A percentile compares a stretch with the other conserved stretches of the same genome.
These are phyloP conservation scores for Liparis tanakae DNA, from an alignment of 2,797 vertebrate species.

Conservation along the genomic window DNA sequence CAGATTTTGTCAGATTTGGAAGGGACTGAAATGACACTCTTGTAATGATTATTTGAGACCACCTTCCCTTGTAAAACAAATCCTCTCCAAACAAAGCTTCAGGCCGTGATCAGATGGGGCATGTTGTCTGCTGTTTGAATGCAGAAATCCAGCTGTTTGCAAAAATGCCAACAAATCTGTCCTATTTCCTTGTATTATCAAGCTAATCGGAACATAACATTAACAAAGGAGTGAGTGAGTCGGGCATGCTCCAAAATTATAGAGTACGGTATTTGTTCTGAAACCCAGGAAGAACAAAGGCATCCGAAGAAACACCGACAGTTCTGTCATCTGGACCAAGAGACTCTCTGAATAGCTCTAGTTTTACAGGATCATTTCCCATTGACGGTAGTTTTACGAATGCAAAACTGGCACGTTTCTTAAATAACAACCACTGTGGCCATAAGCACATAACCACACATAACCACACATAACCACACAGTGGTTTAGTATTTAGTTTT, in stretches of 20 bases:
- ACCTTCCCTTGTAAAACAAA: slow-evolving; percentile 33
- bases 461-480: too few species aligned
- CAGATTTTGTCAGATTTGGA: slow-evolving; percentile 3
- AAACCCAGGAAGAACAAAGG: slow-evolving; percentile 23
- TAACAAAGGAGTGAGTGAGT: slow-evolving; percentile 19
- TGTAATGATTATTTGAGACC: slow-evolving; percentile 26
- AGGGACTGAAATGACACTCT: slow-evolving; percentile 6
- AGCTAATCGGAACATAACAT: slow-evolving; percentile 25
- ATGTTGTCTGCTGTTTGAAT: slow-evolving; percentile 5
- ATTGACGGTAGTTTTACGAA: neutral
- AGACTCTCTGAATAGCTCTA: slow-evolving; percentile 22
- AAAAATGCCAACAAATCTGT: slow-evolving; percentile 6
- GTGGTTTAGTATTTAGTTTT: too few species aligned
- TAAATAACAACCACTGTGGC: neutral
- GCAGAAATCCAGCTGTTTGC: neutral
- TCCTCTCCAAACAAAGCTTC: slow-evolving; percentile 27
- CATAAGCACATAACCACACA: too few species aligned
- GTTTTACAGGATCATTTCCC: slow-evolving; percentile 8
- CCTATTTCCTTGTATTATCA: slow-evolving; percentile 3
- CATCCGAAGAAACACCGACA: slow-evolving; percentile 21
- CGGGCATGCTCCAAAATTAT: slow-evolving; percentile 13
- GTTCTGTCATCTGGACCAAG: slow-evolving; percentile 22
- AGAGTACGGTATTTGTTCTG: slow-evolving; percentile 19
- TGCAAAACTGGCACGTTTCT: neutral
- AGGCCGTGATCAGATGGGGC: slow-evolving; percentile 20